Evolutionary conservation across 2,113 vertebrate species (phyloP), one percentile per base, ranked within the genome.

Genomic region (Apus apus): DNA sequence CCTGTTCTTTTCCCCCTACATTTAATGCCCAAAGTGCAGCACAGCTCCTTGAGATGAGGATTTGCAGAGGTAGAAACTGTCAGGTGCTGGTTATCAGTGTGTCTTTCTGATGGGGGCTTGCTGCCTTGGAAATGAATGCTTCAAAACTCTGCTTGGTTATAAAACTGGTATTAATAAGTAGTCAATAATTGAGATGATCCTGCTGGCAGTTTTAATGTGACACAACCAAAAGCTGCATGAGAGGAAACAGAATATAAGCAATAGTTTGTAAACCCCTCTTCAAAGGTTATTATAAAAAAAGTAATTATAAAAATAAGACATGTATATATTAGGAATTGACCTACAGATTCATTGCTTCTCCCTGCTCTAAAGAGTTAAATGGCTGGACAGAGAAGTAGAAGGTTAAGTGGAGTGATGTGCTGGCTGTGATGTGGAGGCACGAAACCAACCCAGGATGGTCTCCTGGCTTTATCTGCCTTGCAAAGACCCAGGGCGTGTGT

Each of bases 331-430:
- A 40, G 34, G 34, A 85, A 30, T 25, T 77, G 73, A 56, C 8
- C 15, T 68, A 30, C 12, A 53, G 25, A 25, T 64, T 72, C 18
- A 16, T 62, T 79, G 66, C 26, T 20, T 70, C 11, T 43, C 11
- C 34, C 30, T 58, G 22, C 66, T 54, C 23, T 62, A 11, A 71
- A 48, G 16, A 45, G 15, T 79, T 86, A 17, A 67, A 2, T 56
- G 46, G 5, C 27, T 0, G 1, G 0, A 3, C 1, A 5, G 74
- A 72, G 77, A 62, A 68, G n/a, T 15, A 51, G 77, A 67, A 48
- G 32, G 71, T 67, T 2, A 62, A 50, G 29, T 1, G 6, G 32
- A 36, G 11, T 36, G 56, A 43, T 58, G 46, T 60, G 58, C 13
- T 72, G 45, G 14, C 29, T 51, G 36, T 60, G 51, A 10, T 26